phyloP scores from a whole-genome alignment of 2,113 vertebrate species.

The Gymnocephalus cernua region DNA sequence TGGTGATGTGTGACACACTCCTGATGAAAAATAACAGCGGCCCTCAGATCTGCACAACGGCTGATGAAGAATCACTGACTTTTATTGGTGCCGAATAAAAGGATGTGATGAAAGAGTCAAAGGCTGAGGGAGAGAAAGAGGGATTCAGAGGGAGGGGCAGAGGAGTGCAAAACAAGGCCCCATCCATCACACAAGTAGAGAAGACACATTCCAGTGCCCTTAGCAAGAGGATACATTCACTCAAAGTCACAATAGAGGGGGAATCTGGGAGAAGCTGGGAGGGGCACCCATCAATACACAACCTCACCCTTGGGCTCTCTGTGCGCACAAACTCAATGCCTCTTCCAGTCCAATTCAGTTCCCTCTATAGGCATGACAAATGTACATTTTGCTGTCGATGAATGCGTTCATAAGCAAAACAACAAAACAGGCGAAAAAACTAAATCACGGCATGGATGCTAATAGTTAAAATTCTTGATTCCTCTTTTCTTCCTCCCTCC shows the following conservation, averaged over 20 bases:
- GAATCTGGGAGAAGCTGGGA: conserved; percentile 82
- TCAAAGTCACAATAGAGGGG: conserved; percentile 84
- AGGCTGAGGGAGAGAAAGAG: conserved; percentile 81
- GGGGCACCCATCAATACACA: conserved; percentile 82
- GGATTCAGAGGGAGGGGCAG: conserved; percentile 81
- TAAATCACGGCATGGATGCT: conserved; percentile 61
- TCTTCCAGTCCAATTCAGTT: conserved; percentile 77
- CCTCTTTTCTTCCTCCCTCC: conserved; percentile 17
- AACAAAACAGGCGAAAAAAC: conserved; percentile 63
- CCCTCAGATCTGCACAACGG: conserved; percentile 83
- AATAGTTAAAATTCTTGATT: conserved; percentile 57
- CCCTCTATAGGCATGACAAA: conserved; percentile 84
- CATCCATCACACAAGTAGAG: conserved; percentile 87
- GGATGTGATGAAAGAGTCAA: conserved; percentile 84
- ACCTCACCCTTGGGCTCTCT: conserved; percentile 75
- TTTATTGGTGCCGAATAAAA: conserved; percentile 87
- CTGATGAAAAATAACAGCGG: conserved; percentile 81
- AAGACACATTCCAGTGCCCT: conserved; percentile 86
- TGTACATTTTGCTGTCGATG: conserved; percentile 78
- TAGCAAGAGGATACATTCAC: conserved; percentile 87
- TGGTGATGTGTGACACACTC: conserved; percentile 84
- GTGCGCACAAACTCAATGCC: conserved; percentile 77
- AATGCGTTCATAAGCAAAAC: conserved; percentile 72
- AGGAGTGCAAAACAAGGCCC: conserved; percentile 86
- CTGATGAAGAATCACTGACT: conserved; percentile 87